phyloP scores from a whole-genome alignment of 2,797 vertebrate species.

The Macropus fuliginosus region DNA sequence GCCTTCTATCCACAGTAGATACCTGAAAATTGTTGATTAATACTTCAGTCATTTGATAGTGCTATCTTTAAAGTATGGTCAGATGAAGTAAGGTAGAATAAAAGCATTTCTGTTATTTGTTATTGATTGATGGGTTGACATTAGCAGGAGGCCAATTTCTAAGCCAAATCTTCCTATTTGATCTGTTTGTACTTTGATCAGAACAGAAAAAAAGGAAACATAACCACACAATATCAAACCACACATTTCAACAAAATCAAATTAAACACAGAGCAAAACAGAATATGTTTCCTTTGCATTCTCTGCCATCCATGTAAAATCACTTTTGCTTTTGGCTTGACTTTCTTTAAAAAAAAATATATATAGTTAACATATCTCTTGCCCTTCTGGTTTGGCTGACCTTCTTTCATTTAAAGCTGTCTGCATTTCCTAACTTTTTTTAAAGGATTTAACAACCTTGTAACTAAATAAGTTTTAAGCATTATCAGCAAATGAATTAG shows the following conservation, averaged over 20 bases:
- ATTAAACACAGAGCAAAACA: neutral
- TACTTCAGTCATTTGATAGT: neutral
- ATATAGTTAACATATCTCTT: neutral
- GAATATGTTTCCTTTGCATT: neutral
- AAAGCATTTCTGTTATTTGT: no score
- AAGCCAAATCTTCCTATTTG: neutral
- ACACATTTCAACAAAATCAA: neutral
- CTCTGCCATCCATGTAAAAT: neutral
- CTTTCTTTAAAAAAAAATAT: neutral
- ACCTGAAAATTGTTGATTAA: neutral
- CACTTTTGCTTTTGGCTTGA: neutral
- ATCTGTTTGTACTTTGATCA: neutral
- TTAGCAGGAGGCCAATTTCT: neutral
- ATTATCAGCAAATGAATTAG: neutral
- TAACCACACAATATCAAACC: neutral
- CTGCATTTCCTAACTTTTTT: neutral
- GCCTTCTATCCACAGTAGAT: neutral
- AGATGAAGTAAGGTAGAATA: neutral
- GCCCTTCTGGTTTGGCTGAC: neutral
- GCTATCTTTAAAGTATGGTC: neutral
- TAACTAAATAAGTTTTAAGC: neutral
- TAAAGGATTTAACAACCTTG: neutral
- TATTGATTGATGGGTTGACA: neutral
- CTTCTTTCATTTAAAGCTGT: neutral
- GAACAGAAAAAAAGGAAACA: neutral